Percentiles rank a stretch among this genome's conserved stretches.
phyloP scores from a whole-genome alignment of 2,113 vertebrate genomes.

The Notothenia coriiceps region DNA sequence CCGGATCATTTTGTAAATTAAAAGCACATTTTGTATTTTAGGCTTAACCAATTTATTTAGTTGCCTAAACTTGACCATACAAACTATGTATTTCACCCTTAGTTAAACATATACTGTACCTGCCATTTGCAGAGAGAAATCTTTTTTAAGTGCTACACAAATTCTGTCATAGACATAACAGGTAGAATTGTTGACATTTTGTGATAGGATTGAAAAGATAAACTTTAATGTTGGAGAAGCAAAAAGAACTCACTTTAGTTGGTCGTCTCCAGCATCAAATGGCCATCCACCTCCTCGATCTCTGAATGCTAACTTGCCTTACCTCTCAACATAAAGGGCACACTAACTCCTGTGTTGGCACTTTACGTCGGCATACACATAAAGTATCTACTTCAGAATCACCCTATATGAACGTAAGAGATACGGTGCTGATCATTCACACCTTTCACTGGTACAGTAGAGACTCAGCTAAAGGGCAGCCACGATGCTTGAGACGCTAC shows the following conservation, averaged over 20 bases:
- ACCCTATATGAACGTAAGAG: background rate
- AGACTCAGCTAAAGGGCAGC: conserved; percentile 17
- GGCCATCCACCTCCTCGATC: background rate
- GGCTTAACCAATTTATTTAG: background rate
- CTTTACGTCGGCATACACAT: background rate
- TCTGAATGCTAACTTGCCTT: background rate
- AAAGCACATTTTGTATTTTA: background rate
- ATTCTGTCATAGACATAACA: background rate
- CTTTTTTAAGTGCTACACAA: background rate
- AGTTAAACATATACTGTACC: background rate
- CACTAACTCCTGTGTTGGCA: background rate
- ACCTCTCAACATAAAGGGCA: background rate
- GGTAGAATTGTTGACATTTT: background rate
- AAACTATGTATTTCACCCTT: background rate
- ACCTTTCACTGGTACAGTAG: conserved; percentile 7
- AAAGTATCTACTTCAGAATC: conserved; percentile 1
- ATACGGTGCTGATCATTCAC: conserved; percentile 20
- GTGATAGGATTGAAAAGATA: background rate
- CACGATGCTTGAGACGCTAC: conserved; percentile 5
- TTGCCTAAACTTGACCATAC: background rate
- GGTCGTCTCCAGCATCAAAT: background rate
- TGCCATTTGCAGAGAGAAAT: background rate
- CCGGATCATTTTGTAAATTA: background rate
- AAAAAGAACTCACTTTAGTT: background rate
- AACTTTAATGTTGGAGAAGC: background rate